Evolutionary conservation across 2,888 invertebrate genomes (phyloP).

Genomic region (Perizoma flavofasciatum): DNA sequence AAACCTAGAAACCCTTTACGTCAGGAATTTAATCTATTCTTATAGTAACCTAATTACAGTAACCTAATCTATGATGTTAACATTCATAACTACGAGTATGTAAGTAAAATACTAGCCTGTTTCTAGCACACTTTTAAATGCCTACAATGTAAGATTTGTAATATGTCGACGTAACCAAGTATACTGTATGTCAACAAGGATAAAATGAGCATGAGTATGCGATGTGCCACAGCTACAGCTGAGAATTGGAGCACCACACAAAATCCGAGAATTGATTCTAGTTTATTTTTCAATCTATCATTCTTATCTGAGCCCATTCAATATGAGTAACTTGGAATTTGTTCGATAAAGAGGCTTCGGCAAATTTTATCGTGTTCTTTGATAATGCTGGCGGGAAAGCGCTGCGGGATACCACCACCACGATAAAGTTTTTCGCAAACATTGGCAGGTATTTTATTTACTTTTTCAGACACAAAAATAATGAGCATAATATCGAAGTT

Average conservation of each 20-base stretch:
- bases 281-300: slow-evolving; percentile 51
- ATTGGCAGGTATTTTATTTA: slow-evolving; percentile 13
- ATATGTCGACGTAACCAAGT: too few species aligned
- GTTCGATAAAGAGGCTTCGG: slow-evolving; percentile 29
- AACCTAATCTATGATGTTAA: too few species aligned
- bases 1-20: too few species aligned
- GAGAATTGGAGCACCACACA: slow-evolving; percentile 16
- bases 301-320: slow-evolving; percentile 43
- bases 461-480: neutral
- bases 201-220: too few species aligned
- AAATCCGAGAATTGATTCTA: slow-evolving; percentile 48
- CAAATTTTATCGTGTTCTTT: slow-evolving; percentile 32
- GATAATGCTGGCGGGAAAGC: slow-evolving; percentile 24
- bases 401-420: slow-evolving; percentile 16
- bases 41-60: too few species aligned
- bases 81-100: too few species aligned
- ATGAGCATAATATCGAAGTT: neutral
- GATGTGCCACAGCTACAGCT: slow-evolving; percentile 16
- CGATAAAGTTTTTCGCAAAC: slow-evolving; percentile 30
- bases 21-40: too few species aligned
- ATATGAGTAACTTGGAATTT: slow-evolving; percentile 41
- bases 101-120: too few species aligned
- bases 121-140: too few species aligned
- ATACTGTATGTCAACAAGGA: too few species aligned
- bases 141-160: too few species aligned